phyloP scores from a whole-genome alignment of 1,140 invertebrate species.

The Radopholus similis region DNA sequence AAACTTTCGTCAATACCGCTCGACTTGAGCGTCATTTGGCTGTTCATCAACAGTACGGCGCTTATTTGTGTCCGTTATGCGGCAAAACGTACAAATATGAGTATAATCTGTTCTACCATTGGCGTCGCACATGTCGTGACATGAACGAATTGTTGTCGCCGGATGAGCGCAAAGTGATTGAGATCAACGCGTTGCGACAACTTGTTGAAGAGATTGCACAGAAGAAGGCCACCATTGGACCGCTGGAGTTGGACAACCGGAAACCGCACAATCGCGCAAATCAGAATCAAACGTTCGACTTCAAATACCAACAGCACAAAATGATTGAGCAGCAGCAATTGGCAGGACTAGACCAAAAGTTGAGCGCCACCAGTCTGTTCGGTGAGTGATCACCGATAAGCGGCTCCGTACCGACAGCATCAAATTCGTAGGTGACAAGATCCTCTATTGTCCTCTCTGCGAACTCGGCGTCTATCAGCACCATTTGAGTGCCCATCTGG shows the following conservation, averaged over 20 bases:
- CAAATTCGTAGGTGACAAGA: slow-evolving; percentile 1
- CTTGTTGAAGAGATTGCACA: slow-evolving; percentile 55
- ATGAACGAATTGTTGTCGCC: slow-evolving; percentile 43
- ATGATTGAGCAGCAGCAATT: neutral
- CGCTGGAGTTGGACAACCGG: slow-evolving; percentile 36
- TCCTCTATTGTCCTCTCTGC: slow-evolving; percentile 32
- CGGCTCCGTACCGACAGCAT: neutral
- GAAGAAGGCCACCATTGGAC: slow-evolving; percentile 44
- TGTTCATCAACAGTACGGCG: slow-evolving; percentile 54
- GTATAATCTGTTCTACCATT: slow-evolving; percentile 57
- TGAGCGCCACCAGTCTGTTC: neutral
- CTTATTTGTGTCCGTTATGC: slow-evolving; percentile 52
- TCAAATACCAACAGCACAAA: no score
- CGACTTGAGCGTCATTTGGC: slow-evolving; percentile 52
- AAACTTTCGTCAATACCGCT: slow-evolving; percentile 54
- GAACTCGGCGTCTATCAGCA: slow-evolving; percentile 33
- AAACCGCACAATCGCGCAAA: neutral
- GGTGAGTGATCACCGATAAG: slow-evolving; percentile 10
- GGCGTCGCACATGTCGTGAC: slow-evolving; percentile 55
- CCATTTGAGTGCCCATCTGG: slow-evolving; percentile 38
- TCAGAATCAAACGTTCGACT: neutral
- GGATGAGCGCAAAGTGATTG: slow-evolving; percentile 39
- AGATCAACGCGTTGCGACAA: slow-evolving; percentile 46
- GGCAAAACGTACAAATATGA: slow-evolving; percentile 56
- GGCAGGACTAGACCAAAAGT: neutral